Evolutionary conservation across 2,888 invertebrate genomes (phyloP).

Genomic region (Cyrtodaria siliqua): DNA sequence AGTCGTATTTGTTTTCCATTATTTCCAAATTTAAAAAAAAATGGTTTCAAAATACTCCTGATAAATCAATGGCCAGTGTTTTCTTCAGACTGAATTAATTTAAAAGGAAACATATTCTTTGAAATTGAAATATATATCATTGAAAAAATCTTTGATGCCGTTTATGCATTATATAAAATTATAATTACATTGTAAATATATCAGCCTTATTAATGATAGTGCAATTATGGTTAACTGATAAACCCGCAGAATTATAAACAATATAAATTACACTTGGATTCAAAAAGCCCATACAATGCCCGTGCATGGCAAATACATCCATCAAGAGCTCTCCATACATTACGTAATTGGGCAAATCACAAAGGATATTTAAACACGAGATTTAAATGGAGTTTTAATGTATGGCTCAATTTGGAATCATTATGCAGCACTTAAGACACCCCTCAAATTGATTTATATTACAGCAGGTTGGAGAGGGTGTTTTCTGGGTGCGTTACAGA

Average conservation of each 20-base stretch:
- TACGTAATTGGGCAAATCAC: slow-evolving; percentile 24
- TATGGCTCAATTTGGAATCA: slow-evolving; percentile 21
- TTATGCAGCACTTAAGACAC: slow-evolving; percentile 14
- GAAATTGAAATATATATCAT: slow-evolving; percentile 8
- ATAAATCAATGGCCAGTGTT: no score
- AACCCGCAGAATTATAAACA: neutral
- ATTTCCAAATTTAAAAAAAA: no score
- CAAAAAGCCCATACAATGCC: slow-evolving; percentile 8
- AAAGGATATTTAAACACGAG: slow-evolving; percentile 22
- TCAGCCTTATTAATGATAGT: neutral
- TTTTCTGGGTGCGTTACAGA: neutral
- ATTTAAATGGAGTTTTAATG: slow-evolving; percentile 5
- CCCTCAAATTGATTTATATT: slow-evolving; percentile 21
- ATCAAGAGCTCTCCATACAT: slow-evolving; percentile 21
- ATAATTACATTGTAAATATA: slow-evolving; percentile 3
- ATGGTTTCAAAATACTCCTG: no score
- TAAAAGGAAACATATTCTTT: neutral
- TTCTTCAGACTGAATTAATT: no score
- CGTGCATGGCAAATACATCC: slow-evolving; percentile 6
- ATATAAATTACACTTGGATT: slow-evolving; percentile 16
- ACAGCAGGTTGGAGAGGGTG: slow-evolving; percentile 8
- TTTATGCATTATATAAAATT: neutral
- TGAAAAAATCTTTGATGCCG: slow-evolving; percentile 5
- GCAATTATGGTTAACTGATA: slow-evolving; percentile 1
- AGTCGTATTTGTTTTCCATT: no score